Evolutionary conservation across 2,888 invertebrate species (phyloP).

Genomic region (Orgyia antiqua): DNA sequence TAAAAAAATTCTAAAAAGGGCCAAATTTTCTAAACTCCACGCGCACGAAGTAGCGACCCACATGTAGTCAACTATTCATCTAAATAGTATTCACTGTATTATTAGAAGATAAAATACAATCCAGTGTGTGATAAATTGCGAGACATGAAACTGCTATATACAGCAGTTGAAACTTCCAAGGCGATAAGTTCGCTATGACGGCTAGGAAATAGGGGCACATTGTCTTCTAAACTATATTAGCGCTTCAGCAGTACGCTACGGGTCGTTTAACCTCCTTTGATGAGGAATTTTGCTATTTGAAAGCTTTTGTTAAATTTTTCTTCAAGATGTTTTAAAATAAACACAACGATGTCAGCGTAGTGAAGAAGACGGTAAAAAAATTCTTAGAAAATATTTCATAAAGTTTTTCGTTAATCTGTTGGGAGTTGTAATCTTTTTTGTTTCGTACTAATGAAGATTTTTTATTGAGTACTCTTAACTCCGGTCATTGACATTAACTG

Average conservation of each 20-base stretch:
- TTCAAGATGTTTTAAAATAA: slow-evolving; percentile 50
- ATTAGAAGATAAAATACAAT: no score
- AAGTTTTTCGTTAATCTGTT: slow-evolving; percentile 1
- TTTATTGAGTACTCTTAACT: no score
- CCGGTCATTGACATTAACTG: no score
- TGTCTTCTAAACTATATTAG: slow-evolving; percentile 61
- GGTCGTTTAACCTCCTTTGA: slow-evolving; percentile 62
- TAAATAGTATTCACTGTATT: no score
- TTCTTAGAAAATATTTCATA: slow-evolving; percentile 23
- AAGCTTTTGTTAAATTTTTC: slow-evolving; percentile 64
- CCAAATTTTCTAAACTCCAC: no score
- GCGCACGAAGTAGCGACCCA: no score
- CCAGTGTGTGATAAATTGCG: no score
- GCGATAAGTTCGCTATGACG: slow-evolving; percentile 21
- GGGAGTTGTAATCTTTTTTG: neutral
- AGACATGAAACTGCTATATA: no score
- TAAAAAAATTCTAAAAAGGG: no score
- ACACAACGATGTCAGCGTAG: slow-evolving; percentile 38
- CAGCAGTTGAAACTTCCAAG: no score
- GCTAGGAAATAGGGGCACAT: slow-evolving; percentile 34
- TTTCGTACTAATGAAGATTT: no score
- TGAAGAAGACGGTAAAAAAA: slow-evolving; percentile 38
- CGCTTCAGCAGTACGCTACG: slow-evolving; percentile 47
- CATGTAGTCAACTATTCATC: no score
- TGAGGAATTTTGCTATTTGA: slow-evolving; percentile 66